A percentile compares a stretch with the other conserved stretches of the same genome.
These are phyloP conservation scores for Rhinatrema bivittatum DNA, from an alignment of 2,797 vertebrate genomes.

Conservation along the genomic window DNA sequence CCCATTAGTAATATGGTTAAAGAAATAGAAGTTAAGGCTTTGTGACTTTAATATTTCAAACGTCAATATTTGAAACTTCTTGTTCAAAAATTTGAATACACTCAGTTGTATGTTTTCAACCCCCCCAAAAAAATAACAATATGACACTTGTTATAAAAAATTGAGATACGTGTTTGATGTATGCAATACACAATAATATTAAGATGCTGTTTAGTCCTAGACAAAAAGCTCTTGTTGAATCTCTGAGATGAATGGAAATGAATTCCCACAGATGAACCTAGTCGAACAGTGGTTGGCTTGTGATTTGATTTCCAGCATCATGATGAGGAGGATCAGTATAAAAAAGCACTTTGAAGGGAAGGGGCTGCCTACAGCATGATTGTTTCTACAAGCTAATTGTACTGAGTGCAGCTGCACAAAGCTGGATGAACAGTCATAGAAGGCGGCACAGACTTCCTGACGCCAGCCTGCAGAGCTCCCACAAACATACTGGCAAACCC, in stretches of 20 bases:
- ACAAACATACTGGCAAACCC: slow-evolving; percentile 59
- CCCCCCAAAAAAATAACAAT: slow-evolving; percentile 30
- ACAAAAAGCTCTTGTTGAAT: slow-evolving; percentile 57
- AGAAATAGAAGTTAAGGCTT: too few relatives aligned
- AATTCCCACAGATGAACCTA: slow-evolving; percentile 61
- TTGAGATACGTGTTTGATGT: slow-evolving; percentile 41
- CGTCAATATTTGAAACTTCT: slow-evolving; percentile 7
- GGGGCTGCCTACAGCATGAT: slow-evolving; percentile 58
- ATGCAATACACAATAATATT: slow-evolving; percentile 47
- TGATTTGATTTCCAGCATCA: slow-evolving; percentile 46
- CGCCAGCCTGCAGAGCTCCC: slow-evolving; percentile 73
- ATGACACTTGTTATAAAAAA: slow-evolving; percentile 47
- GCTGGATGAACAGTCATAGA: slow-evolving; percentile 66
- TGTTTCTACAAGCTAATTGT: slow-evolving; percentile 63
- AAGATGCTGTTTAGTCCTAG: slow-evolving; percentile 62
- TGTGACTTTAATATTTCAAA: too few relatives aligned
- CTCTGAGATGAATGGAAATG: slow-evolving; percentile 49
- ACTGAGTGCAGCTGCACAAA: slow-evolving; percentile 64
- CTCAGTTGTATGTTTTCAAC: slow-evolving; percentile 4
- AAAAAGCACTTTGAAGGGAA: slow-evolving; percentile 57
- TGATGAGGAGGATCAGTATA: slow-evolving; percentile 53
- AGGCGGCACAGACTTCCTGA: slow-evolving; percentile 70
- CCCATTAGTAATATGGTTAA: too few relatives aligned
- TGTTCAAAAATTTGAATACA: neutral
- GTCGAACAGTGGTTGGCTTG: slow-evolving; percentile 53